These are phyloP conservation scores for Leptatherina wallacei DNA, from an alignment of 2,797 vertebrate genomes.

Conservation along the genomic window DNA sequence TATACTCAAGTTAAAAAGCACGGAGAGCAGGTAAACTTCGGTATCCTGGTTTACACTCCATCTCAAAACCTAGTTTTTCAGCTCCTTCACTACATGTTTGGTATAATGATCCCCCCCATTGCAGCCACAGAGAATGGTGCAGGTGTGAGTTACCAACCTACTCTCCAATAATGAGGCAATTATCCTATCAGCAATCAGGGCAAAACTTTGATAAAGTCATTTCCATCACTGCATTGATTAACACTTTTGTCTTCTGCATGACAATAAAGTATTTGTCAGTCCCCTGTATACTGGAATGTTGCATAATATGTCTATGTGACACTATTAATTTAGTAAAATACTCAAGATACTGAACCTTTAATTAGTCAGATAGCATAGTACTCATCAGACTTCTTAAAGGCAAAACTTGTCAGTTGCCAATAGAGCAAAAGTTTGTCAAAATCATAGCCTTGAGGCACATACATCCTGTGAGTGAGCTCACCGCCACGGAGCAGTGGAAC, in stretches of 20 bases:
- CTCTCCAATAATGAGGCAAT: slow-evolving; percentile 2
- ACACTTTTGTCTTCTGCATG: slow-evolving; percentile 1
- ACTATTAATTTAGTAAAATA: slow-evolving; percentile 8
- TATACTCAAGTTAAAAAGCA: too few relatives aligned
- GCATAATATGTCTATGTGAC: background rate
- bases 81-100: background rate
- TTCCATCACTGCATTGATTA: slow-evolving; percentile 22
- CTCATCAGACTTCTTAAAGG: background rate
- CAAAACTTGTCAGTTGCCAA: background rate
- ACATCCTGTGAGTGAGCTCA: too few relatives aligned
- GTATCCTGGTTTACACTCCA: background rate
- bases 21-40: too few relatives aligned
- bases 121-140: background rate
- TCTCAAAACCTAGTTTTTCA: background rate
- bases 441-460: too few relatives aligned
- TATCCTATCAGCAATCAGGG: slow-evolving; percentile 20
- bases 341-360: slow-evolving; percentile 1
- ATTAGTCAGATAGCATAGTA: slow-evolving; percentile 1
- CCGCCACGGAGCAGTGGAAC: too few relatives aligned
- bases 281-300: background rate
- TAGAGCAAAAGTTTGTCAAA: background rate
- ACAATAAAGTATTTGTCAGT: slow-evolving; percentile 15
- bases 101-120: slow-evolving; percentile 1
- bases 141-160: background rate
- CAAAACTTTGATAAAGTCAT: slow-evolving; percentile 10